phyloP scores from a whole-genome alignment of 2,797 vertebrate species.

The Buceros bicornis region DNA sequence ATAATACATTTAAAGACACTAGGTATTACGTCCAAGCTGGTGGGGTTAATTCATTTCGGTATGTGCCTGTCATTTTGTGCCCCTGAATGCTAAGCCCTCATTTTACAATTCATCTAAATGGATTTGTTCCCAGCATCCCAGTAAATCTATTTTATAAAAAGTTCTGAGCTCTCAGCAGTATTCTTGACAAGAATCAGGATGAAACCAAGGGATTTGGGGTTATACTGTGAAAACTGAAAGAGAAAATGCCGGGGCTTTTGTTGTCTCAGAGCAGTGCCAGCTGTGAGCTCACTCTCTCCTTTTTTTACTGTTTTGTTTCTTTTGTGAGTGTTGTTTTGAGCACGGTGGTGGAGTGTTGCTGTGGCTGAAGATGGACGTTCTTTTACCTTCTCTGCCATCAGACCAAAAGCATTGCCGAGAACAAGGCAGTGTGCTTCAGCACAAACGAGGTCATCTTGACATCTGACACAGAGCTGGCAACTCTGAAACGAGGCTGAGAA shows the following conservation, averaged over 20 bases:
- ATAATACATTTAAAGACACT: conserved; percentile 40
- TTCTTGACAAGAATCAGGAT: conserved; percentile 6
- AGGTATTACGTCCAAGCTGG: conserved; percentile 28
- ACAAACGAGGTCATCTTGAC: not conserved
- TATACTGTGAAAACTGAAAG: not conserved
- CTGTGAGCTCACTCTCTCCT: not conserved
- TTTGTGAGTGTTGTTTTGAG: not conserved
- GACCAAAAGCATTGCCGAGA: not conserved
- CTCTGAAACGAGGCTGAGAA: not conserved
- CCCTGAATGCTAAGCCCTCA: conserved; percentile 23
- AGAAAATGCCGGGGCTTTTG: not conserved
- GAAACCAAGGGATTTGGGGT: not conserved
- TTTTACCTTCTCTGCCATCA: not conserved
- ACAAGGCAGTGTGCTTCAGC: accelerated
- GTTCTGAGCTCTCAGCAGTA: conserved; percentile 36
- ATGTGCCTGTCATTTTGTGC: conserved; percentile 38
- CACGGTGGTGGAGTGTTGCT: accelerated
- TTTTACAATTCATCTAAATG: conserved; percentile 64
- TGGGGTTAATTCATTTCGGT: conserved; percentile 63
- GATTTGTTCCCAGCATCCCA: conserved; percentile 25
- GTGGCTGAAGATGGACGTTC: not conserved
- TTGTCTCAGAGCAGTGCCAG: not conserved
- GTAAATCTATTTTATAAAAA: conserved; percentile 41
- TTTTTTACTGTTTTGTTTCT: not conserved
- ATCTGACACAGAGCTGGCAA: not conserved